Evolutionary conservation across 2,113 vertebrate genomes (phyloP).

Genomic region (Nicator chloris): DNA sequence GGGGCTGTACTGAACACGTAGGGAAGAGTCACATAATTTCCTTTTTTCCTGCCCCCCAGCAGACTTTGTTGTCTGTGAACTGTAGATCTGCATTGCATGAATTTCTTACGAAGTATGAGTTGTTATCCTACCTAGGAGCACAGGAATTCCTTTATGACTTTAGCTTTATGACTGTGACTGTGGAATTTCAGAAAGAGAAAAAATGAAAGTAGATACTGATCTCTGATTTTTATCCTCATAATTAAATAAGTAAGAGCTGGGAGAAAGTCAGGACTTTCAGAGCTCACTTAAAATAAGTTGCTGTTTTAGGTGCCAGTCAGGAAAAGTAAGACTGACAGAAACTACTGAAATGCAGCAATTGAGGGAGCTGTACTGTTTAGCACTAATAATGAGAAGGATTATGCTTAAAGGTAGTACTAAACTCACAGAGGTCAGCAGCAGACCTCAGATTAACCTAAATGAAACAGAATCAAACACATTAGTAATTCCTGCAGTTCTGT

Average conservation of each 20-base stretch:
- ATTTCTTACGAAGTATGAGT: neutral
- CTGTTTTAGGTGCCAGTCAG: neutral
- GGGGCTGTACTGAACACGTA: neutral
- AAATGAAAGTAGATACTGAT: neutral
- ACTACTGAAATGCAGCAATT: neutral
- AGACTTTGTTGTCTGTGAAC: neutral
- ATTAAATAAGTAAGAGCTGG: neutral
- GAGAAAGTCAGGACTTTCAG: neutral
- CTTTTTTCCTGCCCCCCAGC: neutral
- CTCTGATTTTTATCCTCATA: neutral
- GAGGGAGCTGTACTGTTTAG: neutral
- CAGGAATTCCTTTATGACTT: neutral
- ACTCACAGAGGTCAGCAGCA: neutral
- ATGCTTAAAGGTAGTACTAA: neutral
- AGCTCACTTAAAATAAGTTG: neutral
- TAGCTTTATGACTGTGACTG: neutral
- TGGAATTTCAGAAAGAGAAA: neutral
- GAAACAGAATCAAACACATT: neutral
- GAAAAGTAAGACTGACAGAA: neutral
- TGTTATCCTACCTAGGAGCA: neutral
- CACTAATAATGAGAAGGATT: neutral
- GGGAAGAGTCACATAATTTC: neutral
- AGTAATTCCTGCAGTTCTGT: neutral
- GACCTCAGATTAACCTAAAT: neutral
- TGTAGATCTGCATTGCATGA: neutral